Evolutionary conservation across 2,888 invertebrate genomes (phyloP).

Genomic region (Cephonodes hylas): DNA sequence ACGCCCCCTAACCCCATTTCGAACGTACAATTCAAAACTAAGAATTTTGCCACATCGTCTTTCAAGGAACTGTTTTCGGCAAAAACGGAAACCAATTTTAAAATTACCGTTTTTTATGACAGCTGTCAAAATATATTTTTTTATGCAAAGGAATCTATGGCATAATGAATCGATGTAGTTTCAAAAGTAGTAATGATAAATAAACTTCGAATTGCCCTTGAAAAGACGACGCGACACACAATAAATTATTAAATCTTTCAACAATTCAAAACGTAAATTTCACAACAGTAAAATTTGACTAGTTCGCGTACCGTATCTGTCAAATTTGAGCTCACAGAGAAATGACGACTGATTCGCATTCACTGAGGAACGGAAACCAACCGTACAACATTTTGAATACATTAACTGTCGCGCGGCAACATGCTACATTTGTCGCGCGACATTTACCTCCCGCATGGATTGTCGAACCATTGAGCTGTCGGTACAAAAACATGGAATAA

Average conservation of each 20-base stretch:
- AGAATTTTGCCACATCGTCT: neutral
- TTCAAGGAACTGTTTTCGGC: neutral
- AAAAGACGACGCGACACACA: neutral
- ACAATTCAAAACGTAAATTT: neutral
- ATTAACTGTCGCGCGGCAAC: neutral
- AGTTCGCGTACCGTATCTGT: neutral
- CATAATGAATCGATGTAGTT: neutral
- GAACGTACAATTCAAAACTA: neutral
- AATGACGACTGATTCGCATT: neutral
- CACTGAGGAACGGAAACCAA: neutral
- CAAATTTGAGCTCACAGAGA: conserved; percentile 7
- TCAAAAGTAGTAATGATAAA: neutral
- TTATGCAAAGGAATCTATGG: neutral
- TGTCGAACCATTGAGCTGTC: conserved; percentile 57
- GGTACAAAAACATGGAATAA: conserved; percentile 56
- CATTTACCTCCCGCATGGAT: neutral
- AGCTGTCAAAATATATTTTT: no score
- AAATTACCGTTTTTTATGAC: neutral
- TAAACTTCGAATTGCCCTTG: neutral
- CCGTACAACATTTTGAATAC: neutral
- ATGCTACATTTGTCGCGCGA: neutral
- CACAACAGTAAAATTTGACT: conserved; percentile 9
- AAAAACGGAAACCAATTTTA: neutral
- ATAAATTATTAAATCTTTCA: neutral
- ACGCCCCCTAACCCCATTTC: neutral